These are phyloP conservation scores for Aurelia sp. DNA, from an alignment of 30 jellyfish, hydroid and myxozoan genomes.

Conservation along the genomic window DNA sequence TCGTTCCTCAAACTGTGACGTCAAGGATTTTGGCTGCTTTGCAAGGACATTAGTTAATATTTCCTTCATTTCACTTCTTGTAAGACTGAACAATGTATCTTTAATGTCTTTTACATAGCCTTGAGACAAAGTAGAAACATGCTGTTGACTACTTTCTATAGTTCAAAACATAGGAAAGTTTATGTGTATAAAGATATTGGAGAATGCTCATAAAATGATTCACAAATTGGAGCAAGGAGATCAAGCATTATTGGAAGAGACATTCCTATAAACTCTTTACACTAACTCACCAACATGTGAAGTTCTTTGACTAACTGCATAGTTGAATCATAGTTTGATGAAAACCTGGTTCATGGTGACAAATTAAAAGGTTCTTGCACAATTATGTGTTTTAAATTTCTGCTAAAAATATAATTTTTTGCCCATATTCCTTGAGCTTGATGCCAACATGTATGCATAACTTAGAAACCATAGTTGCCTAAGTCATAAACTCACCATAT, in stretches of 20 bases:
- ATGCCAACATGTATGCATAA: not conserved
- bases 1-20: not conserved
- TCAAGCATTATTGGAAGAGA: too few relatives aligned
- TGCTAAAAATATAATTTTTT: not conserved
- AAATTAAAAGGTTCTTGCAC: not conserved
- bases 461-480: not conserved
- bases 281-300: too few relatives aligned
- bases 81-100: not conserved
- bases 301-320: too few relatives aligned
- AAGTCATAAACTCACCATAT: constrained; percentile 20
- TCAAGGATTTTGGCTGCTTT: constrained; percentile 19
- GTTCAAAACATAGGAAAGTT: too few relatives aligned
- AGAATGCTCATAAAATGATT: too few relatives aligned
- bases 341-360: too few relatives aligned
- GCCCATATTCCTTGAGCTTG: not conserved
- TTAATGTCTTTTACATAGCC: not conserved
- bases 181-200: too few relatives aligned
- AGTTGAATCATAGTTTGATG: too few relatives aligned
- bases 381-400: not conserved
- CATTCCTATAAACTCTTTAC: too few relatives aligned
- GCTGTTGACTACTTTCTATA: too few relatives aligned
- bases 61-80: not conserved
- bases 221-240: too few relatives aligned
- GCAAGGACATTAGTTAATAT: not conserved
- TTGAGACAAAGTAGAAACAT: too few relatives aligned